Evolutionary conservation across 2,797 vertebrate genomes (phyloP), one percentile per base, ranked within the genome.

Genomic region (Luscinia megarhynchos): DNA sequence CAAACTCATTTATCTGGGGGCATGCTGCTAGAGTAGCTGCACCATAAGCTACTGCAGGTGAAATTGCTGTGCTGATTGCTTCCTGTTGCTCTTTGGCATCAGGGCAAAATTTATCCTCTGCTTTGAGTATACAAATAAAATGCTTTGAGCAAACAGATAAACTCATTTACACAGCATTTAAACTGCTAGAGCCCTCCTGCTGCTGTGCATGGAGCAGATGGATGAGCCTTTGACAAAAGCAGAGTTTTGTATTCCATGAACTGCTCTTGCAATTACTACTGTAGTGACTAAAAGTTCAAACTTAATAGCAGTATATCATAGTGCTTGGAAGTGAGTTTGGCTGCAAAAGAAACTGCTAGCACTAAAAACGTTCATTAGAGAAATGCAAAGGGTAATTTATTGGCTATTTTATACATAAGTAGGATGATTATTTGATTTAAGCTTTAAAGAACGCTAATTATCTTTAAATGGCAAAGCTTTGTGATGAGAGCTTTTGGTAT

Each of bases 351-450:
- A 93, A 87, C 67, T 70, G 51, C 54, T 59, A 59, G 51, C 76
- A 87, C 81, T 94, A 89, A 96, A 96, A 93, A 36, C 2, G 6
- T 90, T 97, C 94, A 84, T 93, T 90, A 96, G 90, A 83, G 92
- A 93, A 93, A 93, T 70, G 83, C 66, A 83, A 63, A 93, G 55
- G 63, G 41, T 94, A 75, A 96, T 94, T 94, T 95, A 89, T 75
- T 82, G 55, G 61, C 73, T 93, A 53, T 94, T 96, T 95, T 80
- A 89, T 88, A 51, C 82, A 27, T 58, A 73, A 83, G 85, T 45
- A 77, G 84, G 61, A 83, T 83, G 85, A 61, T 78, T 0, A 67
- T 89, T 96, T 88, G 62, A 89, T 92, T 95, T 96, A 95, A 94
- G 77, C 36, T 84, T 84, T 86, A 57, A 93, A 93, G 91, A 93